A percentile compares a stretch with the other conserved stretches of the same genome.
phyloP scores from a whole-genome alignment of 2,113 vertebrate species.

The Agapornis roseicollis region DNA sequence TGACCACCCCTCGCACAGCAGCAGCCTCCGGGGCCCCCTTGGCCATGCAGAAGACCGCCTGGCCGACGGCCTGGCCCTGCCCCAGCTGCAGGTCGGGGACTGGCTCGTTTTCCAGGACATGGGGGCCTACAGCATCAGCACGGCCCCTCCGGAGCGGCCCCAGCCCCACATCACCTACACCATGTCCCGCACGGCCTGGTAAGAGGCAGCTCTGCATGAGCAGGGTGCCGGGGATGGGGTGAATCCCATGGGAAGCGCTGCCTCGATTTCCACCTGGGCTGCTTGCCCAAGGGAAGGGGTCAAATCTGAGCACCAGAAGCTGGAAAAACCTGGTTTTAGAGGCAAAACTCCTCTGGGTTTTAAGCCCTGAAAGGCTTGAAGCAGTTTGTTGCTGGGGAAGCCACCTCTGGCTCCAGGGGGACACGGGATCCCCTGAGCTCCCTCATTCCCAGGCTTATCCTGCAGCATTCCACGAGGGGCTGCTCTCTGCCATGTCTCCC shows the following conservation, averaged over 20 bases:
- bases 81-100: conserved; percentile 71
- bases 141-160: neutral
- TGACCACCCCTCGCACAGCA: conserved; percentile 53
- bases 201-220: conserved; percentile 15
- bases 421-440: accelerated
- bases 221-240: neutral
- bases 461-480: accelerated
- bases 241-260: accelerated
- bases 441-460: neutral
- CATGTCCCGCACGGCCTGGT: conserved; percentile 79
- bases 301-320: neutral
- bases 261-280: neutral
- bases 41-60: conserved; percentile 34
- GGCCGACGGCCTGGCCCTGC: conserved; percentile 67
- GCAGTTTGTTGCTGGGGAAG: neutral
- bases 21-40: conserved; percentile 70
- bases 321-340: neutral
- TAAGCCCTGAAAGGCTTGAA: neutral
- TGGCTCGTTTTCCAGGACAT: conserved; percentile 80
- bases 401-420: neutral
- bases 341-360: accelerated
- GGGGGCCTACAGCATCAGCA: conserved; percentile 71
- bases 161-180: conserved; percentile 56
- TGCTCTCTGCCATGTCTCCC: neutral
- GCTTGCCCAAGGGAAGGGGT: neutral